Evolutionary conservation across 2,797 vertebrate species (phyloP).

Genomic region (Scolopax bukidnonensis): DNA sequence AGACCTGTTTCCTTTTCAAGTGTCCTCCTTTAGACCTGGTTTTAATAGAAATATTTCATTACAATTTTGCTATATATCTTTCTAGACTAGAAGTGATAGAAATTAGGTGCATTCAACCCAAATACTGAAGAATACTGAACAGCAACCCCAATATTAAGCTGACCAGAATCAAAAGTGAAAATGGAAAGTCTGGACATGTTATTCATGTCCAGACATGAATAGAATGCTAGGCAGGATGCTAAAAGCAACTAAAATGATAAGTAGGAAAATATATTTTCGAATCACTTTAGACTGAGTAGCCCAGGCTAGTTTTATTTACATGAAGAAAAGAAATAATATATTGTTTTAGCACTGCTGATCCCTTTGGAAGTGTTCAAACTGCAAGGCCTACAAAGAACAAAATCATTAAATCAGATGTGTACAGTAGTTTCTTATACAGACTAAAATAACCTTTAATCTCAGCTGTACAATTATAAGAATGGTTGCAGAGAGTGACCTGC

Average conservation of each 20-base stretch:
- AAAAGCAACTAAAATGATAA: not conserved
- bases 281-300: not conserved
- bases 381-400: not conserved
- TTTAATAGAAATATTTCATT: not conserved
- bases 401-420: not conserved
- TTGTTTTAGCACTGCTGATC: not conserved
- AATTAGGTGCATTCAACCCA: not conserved
- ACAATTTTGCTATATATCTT: not conserved
- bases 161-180: not conserved
- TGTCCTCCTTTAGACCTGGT: not conserved
- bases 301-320: not conserved
- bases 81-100: not conserved
- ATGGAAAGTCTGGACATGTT: not conserved
- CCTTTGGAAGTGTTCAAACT: not conserved
- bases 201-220: not conserved
- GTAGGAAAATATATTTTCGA: not conserved
- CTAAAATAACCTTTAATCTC: slow-evolving; percentile 1
- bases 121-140: not conserved
- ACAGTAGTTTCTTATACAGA: not conserved
- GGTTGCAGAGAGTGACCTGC: not conserved
- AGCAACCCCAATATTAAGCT: not conserved
- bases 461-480: not conserved
- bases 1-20: not conserved
- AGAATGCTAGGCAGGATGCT: not conserved
- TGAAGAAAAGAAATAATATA: not conserved